These are phyloP conservation scores for Diadumene lineata DNA, from an alignment of 92 coral and sea anemone species.

Conservation along the genomic window DNA sequence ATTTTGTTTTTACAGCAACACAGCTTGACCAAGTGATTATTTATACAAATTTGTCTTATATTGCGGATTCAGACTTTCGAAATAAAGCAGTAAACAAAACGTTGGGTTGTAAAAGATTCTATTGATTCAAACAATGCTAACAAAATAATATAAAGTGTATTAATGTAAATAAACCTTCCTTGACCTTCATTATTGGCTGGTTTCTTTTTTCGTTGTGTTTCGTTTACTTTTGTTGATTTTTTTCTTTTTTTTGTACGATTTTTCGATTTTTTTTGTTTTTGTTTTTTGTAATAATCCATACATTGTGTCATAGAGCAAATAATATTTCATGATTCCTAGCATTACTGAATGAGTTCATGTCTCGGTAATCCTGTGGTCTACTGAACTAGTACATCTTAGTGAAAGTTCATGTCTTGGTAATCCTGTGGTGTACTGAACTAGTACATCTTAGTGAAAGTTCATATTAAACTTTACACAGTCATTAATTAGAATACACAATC, in stretches of 20 bases:
- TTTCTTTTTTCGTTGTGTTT: constrained; percentile 27
- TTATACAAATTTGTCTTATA: neutral
- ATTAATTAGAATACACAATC: constrained; percentile 76
- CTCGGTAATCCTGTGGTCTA: too few relatives aligned
- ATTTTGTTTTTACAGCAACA: neutral
- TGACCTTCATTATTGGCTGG: constrained; percentile 67
- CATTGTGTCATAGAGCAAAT: constrained; percentile 20
- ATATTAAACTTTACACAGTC: neutral
- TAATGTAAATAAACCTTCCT: neutral
- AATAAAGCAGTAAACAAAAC: too few relatives aligned
- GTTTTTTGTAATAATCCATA: constrained; percentile 8
- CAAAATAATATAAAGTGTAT: neutral
- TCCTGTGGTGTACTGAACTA: too few relatives aligned
- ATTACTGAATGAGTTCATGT: constrained; percentile 15
- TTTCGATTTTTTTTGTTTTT: constrained; percentile 38
- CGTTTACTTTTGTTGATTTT: constrained; percentile 30
- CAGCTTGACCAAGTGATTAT: neutral
- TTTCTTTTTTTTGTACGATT: constrained; percentile 3
- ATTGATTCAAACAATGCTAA: neutral
- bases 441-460: neutral
- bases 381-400: too few relatives aligned
- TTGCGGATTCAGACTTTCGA: too few relatives aligned
- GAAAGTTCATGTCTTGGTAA: too few relatives aligned
- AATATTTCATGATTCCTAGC: constrained; percentile 4
- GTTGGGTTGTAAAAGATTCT: too few relatives aligned